phyloP scores from a whole-genome alignment of 1,140 invertebrate genomes.

The Hesperophylax magnus region DNA sequence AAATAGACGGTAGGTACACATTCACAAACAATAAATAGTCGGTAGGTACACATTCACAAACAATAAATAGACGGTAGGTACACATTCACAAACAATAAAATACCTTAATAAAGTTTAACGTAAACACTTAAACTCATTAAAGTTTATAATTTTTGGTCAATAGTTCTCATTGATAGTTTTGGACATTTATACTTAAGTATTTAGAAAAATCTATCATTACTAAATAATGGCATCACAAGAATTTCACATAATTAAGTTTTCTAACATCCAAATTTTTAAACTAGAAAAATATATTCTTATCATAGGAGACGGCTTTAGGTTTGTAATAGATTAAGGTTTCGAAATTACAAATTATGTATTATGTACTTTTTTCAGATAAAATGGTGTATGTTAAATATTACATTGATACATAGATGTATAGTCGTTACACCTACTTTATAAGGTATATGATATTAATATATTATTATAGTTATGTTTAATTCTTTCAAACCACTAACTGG shows the following conservation, averaged over 20 bases:
- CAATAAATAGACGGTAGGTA: background rate
- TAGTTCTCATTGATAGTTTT: slow-evolving; percentile 18
- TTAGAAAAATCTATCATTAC: background rate
- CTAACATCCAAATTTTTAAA: slow-evolving; percentile 14
- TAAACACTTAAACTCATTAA: background rate
- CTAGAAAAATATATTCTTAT: slow-evolving; percentile 34
- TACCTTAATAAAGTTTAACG: background rate
- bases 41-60: too few relatives aligned
- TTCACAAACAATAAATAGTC: too few relatives aligned
- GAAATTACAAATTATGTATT: too few relatives aligned
- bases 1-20: background rate
- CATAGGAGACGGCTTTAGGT: slow-evolving; percentile 8
- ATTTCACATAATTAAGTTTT: slow-evolving; percentile 5
- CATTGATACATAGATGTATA: too few relatives aligned
- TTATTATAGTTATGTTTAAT: too few relatives aligned
- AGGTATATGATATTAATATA: too few relatives aligned
- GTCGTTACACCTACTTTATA: too few relatives aligned
- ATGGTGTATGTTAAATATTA: too few relatives aligned
- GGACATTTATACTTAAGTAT: background rate
- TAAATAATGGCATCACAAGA: slow-evolving; percentile 8
- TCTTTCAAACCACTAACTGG: too few relatives aligned
- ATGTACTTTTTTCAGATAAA: too few relatives aligned
- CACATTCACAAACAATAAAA: slow-evolving; percentile 12
- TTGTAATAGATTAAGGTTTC: too few relatives aligned
- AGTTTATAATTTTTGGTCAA: slow-evolving; percentile 14